phyloP scores from a whole-genome alignment of 2,113 vertebrate species.

The Pundamilia nyererei region DNA sequence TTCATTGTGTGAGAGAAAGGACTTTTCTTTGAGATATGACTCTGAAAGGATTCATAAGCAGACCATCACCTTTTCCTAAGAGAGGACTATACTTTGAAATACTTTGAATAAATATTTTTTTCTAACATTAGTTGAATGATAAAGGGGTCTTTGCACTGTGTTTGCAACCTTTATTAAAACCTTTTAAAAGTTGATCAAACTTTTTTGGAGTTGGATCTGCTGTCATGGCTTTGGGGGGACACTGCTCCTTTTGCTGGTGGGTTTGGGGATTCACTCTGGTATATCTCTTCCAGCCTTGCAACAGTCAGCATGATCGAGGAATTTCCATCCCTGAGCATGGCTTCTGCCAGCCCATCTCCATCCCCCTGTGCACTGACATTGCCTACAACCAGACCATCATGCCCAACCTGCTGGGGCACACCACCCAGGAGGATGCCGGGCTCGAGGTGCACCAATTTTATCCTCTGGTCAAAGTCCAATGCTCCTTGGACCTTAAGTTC shows the following conservation, averaged over 20 bases:
- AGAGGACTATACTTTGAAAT: neutral
- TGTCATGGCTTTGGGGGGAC: slow-evolving; percentile 30
- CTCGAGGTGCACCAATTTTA: slow-evolving; percentile 83
- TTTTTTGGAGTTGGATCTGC: neutral
- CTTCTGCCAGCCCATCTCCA: slow-evolving; percentile 54
- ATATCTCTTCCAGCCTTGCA: slow-evolving; percentile 22
- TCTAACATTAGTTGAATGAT: neutral
- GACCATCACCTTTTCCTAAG: neutral
- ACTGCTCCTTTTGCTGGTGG: neutral
- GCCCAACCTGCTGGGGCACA: slow-evolving; percentile 86
- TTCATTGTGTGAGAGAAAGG: neutral
- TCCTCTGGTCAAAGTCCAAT: slow-evolving; percentile 34
- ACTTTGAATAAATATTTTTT: neutral
- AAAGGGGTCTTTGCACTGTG: neutral
- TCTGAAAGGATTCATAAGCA: neutral
- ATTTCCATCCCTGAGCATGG: slow-evolving; percentile 80
- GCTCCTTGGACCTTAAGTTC: slow-evolving; percentile 24
- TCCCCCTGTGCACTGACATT: slow-evolving; percentile 67
- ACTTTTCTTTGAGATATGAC: neutral
- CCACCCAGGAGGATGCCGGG: slow-evolving; percentile 83
- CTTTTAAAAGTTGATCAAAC: neutral
- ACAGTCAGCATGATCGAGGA: slow-evolving; percentile 70
- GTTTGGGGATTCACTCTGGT: neutral
- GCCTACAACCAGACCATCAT: slow-evolving; percentile 88
- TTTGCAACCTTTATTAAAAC: neutral